Evolutionary conservation across 2,113 vertebrate species (phyloP), one percentile per base, ranked within the genome.

Genomic region (Lepisosteus osseus): DNA sequence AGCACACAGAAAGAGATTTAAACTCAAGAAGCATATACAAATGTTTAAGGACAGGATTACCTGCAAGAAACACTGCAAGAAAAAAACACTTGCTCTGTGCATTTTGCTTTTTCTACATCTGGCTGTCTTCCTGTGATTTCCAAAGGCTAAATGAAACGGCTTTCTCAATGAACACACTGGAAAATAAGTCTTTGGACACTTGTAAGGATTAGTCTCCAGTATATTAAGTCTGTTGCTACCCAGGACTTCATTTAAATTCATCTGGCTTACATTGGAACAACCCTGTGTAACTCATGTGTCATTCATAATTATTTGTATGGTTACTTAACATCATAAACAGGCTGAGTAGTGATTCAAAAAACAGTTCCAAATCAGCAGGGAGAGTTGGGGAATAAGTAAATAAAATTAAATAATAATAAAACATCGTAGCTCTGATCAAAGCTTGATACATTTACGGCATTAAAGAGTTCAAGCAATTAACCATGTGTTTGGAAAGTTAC

Each of bases 401-500:
- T 92, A 89, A 86, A 92, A 92, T 92, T 90, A 91, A 88, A 88
- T 84, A 86, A 87, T 88, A 91, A 90, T 92, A 92, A 86, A 91
- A 86, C 85, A 88, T 88, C 88, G 78, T 80, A 77, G 82, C 80
- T 78, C 88, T 91, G 88, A 92, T 91, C 89, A 92, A 90, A 92
- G 88, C 87, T 88, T 81, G 82, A 74, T 83, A 85, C 85, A 86
- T 87, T 87, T 90, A 90, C 90, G 88, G 86, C 90, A 89, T 89
- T 84, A 82, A 85, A 77, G 85, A 90, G 87, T 90, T 84, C 88
- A 86, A 86, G 86, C 87, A 90, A 87, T 91, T 87, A 89, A 84
- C 84, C 61, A 3, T 29, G 73, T 76, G 85, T 84, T 78, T 63
- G 82, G 84, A 86, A 89, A 84, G 83, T 86, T 88, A 81, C 81